These are phyloP conservation scores for Eupithecia vulgata DNA, from an alignment of 2,888 invertebrate genomes.

Conservation along the genomic window DNA sequence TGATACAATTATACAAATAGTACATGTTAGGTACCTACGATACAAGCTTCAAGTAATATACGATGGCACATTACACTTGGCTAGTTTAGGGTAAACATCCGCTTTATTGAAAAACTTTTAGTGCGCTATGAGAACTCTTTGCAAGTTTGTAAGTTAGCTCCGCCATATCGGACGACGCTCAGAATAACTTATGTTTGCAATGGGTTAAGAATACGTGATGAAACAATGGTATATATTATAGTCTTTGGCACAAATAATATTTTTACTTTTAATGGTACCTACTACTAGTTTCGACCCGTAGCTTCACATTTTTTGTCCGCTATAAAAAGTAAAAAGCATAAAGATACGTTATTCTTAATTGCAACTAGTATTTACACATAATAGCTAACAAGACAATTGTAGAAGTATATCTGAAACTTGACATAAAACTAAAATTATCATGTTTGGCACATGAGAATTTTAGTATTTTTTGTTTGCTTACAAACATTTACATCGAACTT, in stretches of 20 bases:
- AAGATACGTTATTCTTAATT: too few species aligned
- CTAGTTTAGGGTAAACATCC: constrained; percentile 21
- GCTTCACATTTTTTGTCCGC: background rate
- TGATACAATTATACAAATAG: too few species aligned
- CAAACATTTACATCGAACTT: too few species aligned
- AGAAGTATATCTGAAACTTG: too few species aligned
- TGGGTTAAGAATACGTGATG: background rate
- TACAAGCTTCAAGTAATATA: constrained; percentile 11
- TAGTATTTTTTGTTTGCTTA: too few species aligned
- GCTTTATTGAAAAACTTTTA: constrained; percentile 31
- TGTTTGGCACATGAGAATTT: too few species aligned
- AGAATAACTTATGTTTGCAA: constrained; percentile 8
- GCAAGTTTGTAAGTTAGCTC: constrained; percentile 12
- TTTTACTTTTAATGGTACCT: too few species aligned
- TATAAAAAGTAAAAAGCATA: too few species aligned
- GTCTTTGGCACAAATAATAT: background rate
- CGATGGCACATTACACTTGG: constrained; percentile 21
- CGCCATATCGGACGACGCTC: constrained; percentile 17
- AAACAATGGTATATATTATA: background rate
- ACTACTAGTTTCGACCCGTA: background rate
- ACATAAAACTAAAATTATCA: too few species aligned
- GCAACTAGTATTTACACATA: too few species aligned
- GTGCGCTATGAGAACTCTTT: constrained; percentile 12
- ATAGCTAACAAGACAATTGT: too few species aligned
- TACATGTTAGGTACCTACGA: background rate